These are phyloP conservation scores for Lapara coniferarum DNA, from an alignment of 2,888 invertebrate species.

Conservation along the genomic window DNA sequence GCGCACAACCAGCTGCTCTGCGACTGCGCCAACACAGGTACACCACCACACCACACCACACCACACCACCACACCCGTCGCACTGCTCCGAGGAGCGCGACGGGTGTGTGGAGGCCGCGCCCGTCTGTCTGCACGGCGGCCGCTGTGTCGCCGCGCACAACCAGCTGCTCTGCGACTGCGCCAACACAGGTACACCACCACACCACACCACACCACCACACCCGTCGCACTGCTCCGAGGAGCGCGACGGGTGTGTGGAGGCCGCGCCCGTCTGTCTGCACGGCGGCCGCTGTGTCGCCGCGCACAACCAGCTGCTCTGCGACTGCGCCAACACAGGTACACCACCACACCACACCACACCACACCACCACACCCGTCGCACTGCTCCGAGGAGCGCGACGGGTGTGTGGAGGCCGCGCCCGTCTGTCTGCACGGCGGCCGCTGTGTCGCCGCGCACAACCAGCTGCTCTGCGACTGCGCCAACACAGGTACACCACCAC, in stretches of 20 bases:
- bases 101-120: slow-evolving; percentile 71
- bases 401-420: slow-evolving; percentile 71
- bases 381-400: slow-evolving; percentile 89
- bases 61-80: slow-evolving; percentile 37
- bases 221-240: slow-evolving; percentile 86
- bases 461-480: slow-evolving; percentile 88
- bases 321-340: slow-evolving; percentile 87
- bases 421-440: slow-evolving; percentile 89
- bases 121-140: slow-evolving; percentile 89
- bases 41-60: too few species aligned
- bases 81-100: slow-evolving; percentile 90
- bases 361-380: slow-evolving; percentile 51
- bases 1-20: slow-evolving; percentile 86
- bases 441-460: slow-evolving; percentile 87
- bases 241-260: slow-evolving; percentile 85
- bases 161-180: slow-evolving; percentile 88
- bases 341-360: too few species aligned
- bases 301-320: slow-evolving; percentile 85
- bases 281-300: slow-evolving; percentile 88
- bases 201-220: neutral
- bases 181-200: slow-evolving; percentile 84
- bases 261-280: slow-evolving; percentile 86
- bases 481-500: slow-evolving; percentile 84
- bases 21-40: slow-evolving; percentile 88
- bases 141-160: slow-evolving; percentile 86